Conservation (phyloP, 2,113 vertebrate species). For the Oncorhynchus tshawytscha region DNA sequence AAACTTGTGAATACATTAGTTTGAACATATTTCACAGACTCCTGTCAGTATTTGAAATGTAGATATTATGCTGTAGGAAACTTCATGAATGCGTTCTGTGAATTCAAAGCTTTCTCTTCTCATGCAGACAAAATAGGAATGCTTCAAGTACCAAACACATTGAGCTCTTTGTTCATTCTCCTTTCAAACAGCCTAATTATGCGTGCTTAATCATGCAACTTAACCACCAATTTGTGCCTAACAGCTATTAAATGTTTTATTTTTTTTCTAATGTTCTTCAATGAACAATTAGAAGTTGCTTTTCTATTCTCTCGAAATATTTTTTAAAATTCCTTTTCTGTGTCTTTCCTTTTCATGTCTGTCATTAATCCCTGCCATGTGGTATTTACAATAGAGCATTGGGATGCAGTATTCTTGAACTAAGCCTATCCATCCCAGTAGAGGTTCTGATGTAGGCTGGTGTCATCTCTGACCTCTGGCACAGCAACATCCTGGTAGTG, state of each 20-base stretch:
- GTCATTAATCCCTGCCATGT: not conserved
- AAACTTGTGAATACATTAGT: too few species aligned
- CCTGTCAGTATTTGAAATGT: too few species aligned
- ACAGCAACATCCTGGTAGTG: not conserved
- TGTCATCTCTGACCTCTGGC: constrained; percentile 6
- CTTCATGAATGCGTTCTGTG: not conserved
- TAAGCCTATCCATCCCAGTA: not conserved
- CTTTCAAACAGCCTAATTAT: constrained; percentile 25
- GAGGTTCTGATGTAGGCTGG: not conserved
- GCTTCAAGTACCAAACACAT: constrained; percentile 14
- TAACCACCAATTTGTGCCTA: not conserved
- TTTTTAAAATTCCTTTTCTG: not conserved
- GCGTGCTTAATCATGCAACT: constrained; percentile 16
- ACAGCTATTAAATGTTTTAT: not conserved
- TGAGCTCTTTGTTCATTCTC: constrained; percentile 22
- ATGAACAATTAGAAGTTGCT: constrained; percentile 22
- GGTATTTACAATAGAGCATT: not conserved
- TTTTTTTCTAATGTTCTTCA: constrained; percentile 17
- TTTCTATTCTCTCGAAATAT: not conserved
- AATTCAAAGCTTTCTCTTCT: constrained; percentile 4
- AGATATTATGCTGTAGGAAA: not conserved
- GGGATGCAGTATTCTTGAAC: not conserved
- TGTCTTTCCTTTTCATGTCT: not conserved
- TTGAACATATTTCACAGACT: too few species aligned
- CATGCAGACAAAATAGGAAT: not conserved